These are phyloP conservation scores for Listrodromus nycthemerus DNA, from an alignment of 2,888 invertebrate genomes.

Conservation along the genomic window DNA sequence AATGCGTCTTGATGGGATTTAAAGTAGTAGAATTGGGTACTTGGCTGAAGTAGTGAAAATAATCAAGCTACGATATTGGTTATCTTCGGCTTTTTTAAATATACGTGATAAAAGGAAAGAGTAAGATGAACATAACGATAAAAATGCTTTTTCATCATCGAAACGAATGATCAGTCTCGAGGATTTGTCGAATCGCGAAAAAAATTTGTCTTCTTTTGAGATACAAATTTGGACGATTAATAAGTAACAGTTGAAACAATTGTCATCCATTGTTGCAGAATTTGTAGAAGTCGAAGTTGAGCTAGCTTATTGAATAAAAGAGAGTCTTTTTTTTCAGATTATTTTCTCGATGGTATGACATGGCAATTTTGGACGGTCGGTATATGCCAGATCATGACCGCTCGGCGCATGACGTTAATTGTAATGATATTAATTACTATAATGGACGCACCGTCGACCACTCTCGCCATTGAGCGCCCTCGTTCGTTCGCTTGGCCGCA, in stretches of 20 bases:
- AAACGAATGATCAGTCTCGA: neutral
- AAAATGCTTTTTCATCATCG: neutral
- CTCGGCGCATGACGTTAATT: slow-evolving; percentile 77
- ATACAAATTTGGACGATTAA: slow-evolving; percentile 14
- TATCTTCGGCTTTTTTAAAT: neutral
- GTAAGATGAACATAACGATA: neutral
- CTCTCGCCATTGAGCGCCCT: slow-evolving; percentile 10
- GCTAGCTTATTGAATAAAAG: neutral
- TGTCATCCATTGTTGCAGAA: neutral
- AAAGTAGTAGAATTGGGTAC: neutral
- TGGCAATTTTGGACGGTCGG: slow-evolving; percentile 22
- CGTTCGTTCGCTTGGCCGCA: slow-evolving; percentile 50
- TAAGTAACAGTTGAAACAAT: neutral
- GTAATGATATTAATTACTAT: slow-evolving; percentile 83
- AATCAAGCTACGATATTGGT: neutral
- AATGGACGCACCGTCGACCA: slow-evolving; percentile 76
- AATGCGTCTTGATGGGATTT: neutral
- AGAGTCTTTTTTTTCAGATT: neutral
- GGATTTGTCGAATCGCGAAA: neutral
- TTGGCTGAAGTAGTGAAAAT: neutral
- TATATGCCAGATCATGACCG: slow-evolving; percentile 54
- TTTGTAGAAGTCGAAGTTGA: neutral
- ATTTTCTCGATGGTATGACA: neutral
- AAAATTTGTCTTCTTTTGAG: neutral
- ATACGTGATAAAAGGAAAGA: neutral